Evolutionary conservation across 2,797 vertebrate genomes (phyloP).

Genomic region (Intellagama lesueurii): DNA sequence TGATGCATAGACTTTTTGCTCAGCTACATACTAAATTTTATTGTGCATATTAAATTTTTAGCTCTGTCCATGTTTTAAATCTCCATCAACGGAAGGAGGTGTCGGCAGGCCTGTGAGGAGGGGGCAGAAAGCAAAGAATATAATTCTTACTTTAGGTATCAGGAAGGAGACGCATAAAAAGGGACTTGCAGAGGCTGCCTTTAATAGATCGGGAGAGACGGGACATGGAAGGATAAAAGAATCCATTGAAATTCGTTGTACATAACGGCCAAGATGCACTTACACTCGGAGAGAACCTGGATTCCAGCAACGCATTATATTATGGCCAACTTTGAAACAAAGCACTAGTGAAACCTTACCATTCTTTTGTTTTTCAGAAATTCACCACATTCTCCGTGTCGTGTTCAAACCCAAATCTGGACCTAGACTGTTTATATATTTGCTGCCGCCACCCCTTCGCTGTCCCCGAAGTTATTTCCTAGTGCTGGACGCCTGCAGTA

Average conservation of each 20-base stretch:
- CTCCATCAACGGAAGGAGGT: conserved; percentile 25
- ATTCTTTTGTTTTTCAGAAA: neutral
- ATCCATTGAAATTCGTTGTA: neutral
- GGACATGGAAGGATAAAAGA: neutral
- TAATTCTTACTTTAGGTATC: conserved; percentile 47
- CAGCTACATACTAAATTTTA: conserved; percentile 65
- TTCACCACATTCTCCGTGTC: neutral
- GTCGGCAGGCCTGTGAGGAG: neutral
- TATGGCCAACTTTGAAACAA: neutral
- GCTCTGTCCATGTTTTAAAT: conserved; percentile 53
- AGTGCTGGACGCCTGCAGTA: neutral
- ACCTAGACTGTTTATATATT: neutral
- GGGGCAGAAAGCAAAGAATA: conserved; percentile 8
- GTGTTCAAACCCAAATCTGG: neutral
- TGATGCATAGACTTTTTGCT: conserved; percentile 68
- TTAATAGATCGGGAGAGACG: neutral
- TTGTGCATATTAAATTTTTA: conserved; percentile 70
- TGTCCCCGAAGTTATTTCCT: neutral
- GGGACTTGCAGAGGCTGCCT: conserved; percentile 6
- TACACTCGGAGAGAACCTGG: neutral
- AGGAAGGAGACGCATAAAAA: conserved; percentile 16
- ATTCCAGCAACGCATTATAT: neutral
- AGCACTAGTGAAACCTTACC: neutral
- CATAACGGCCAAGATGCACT: neutral
- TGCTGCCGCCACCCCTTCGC: neutral